These are phyloP conservation scores for Noctua fimbriata DNA, from an alignment of 2,888 invertebrate species.

Conservation along the genomic window DNA sequence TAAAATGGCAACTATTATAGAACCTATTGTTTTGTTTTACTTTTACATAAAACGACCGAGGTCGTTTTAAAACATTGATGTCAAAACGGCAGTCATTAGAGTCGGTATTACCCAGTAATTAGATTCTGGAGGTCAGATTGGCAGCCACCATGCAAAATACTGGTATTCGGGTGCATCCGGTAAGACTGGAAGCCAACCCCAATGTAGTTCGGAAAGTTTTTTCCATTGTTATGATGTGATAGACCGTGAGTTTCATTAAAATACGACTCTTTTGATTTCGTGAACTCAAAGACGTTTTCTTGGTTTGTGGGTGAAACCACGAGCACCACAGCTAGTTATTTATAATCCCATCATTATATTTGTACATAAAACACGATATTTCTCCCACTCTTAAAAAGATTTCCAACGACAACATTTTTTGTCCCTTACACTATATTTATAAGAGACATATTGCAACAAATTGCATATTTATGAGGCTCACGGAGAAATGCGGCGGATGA, in stretches of 20 bases:
- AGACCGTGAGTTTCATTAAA: neutral
- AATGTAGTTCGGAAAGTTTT: neutral
- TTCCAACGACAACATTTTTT: conserved; percentile 29
- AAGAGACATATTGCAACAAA: conserved; percentile 67
- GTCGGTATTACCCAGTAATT: neutral
- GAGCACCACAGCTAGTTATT: neutral
- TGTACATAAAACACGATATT: neutral
- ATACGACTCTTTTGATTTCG: neutral
- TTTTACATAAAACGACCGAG: neutral
- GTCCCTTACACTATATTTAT: conserved; percentile 46
- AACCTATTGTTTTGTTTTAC: neutral
- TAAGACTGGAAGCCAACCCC: neutral
- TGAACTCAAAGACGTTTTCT: neutral
- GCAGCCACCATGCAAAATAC: neutral
- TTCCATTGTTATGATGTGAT: neutral
- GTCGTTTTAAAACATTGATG: neutral
- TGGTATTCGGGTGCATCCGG: neutral
- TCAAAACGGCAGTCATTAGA: neutral
- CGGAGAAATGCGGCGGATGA: conserved; percentile 65
- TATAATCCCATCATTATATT: neutral
- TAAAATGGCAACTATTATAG: neutral
- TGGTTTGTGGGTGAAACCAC: neutral
- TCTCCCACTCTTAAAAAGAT: conserved; percentile 1
- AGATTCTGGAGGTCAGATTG: neutral
- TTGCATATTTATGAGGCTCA: conserved; percentile 69